Base-by-base conservation (phyloP, 1,140 invertebrate genomes). In the Formica exsecta region DNA sequence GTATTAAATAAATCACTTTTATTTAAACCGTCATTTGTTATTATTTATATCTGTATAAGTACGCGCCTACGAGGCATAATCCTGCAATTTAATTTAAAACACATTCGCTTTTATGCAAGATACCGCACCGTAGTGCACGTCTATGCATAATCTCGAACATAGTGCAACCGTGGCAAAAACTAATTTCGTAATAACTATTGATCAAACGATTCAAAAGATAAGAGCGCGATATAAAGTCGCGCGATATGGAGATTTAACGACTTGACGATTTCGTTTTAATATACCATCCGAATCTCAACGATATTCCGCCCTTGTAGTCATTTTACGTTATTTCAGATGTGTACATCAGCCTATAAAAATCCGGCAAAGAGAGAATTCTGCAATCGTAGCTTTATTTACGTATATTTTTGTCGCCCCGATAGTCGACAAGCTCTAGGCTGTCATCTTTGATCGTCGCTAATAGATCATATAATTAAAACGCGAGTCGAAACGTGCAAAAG, bases 41-140 rank as follows among this genome's bases (percentile, higher is more conserved):
- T 83, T 57, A 83, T 83, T 83, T 85, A 85, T 32, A 85, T 13
- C 44, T 36, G 25, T 59, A 64, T 19, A 48, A 2, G 11, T 76
- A 41, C 22, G 71, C n/a, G 62, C 44, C 61, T 29, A 77, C 73
- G 59, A 3, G 16, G 61, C 44, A 57, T 76, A 85, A 85, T 85
- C 61, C 44, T 25, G 48, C 61, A 85, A 85, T 85, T 76, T 57
- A 65, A 25, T 85, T 85, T 76, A 76, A 76, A 85, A 85, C 25
- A 54, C 81, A 51, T 85, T 65, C 38, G 25, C 59, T 9, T 76
- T 85, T 85, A 85, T 85, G 81, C 59, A 54, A 76, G 41, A 76
- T 65, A 74, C 36, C 36, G 13, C 32, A 8, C 62, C 41, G 13
- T 41, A n/a, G 13, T 13, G 13, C 62, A n/a, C 54, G 11, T 83